Conservation (phyloP, 2,113 vertebrate species). For the Cygnus atratus region DNA sequence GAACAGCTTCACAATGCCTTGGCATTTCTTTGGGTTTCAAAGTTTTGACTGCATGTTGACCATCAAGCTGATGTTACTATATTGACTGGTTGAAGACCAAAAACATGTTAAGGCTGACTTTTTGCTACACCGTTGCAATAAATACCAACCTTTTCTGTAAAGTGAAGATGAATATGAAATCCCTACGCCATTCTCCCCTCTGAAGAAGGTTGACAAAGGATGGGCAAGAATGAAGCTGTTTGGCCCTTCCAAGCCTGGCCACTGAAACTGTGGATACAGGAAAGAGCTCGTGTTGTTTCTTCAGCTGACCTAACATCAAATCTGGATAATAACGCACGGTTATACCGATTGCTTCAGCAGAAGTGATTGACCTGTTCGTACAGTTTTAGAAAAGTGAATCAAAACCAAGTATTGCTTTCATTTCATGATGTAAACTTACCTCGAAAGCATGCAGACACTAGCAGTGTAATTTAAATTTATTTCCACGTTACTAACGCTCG, state of each 20-base stretch:
- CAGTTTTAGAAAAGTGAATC: neutral
- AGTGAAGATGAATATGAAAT: neutral
- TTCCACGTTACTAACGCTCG: neutral
- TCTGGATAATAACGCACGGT: neutral
- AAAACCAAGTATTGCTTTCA: neutral
- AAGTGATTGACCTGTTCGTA: neutral
- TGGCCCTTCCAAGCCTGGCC: rapidly evolving
- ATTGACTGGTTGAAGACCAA: neutral
- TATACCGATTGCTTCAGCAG: neutral
- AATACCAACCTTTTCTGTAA: neutral
- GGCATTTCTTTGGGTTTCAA: neutral
- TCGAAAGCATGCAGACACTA: neutral
- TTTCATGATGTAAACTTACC: neutral
- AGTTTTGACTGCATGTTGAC: neutral
- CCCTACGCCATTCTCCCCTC: neutral
- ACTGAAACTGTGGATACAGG: neutral
- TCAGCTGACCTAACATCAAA: neutral
- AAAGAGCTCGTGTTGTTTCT: rapidly evolving
- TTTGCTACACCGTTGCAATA: neutral
- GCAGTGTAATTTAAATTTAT: neutral
- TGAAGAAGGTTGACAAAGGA: neutral
- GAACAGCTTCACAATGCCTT: neutral
- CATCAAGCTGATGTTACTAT: neutral
- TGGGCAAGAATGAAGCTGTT: rapidly evolving
- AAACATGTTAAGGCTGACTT: neutral